A percentile compares a stretch with the other conserved stretches of the same genome.
Evolutionary conservation across 2,888 invertebrate genomes (phyloP).

Genomic region (Orchesella flavescens): DNA sequence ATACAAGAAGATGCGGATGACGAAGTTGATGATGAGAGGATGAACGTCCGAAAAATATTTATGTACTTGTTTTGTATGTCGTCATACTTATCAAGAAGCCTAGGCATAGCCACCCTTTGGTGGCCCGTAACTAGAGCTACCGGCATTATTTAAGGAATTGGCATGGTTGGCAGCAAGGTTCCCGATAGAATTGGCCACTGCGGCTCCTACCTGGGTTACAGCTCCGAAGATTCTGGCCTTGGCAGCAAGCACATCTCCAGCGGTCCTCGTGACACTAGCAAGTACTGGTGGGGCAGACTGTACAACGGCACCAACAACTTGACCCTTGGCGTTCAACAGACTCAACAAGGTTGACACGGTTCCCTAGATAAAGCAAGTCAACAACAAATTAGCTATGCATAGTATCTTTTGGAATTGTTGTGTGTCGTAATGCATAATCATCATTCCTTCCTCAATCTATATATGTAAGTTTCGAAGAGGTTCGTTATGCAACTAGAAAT

Average conservation of each 20-base stretch:
- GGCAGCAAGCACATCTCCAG: conserved; percentile 72
- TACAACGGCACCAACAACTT: conserved; percentile 72
- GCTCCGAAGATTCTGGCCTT: conserved; percentile 72
- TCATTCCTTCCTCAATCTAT: neutral
- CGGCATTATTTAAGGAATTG: conserved; percentile 64
- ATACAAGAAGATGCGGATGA: conserved; percentile 45
- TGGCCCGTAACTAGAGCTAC: conserved; percentile 61
- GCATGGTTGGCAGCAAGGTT: conserved; percentile 71
- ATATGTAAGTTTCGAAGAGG: neutral
- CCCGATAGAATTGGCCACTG: conserved; percentile 72
- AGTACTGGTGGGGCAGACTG: conserved; percentile 72
- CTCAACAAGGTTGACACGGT: conserved; percentile 72
- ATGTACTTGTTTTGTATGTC: conserved; percentile 20
- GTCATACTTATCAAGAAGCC: conserved; percentile 31
- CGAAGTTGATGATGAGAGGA: conserved; percentile 37
- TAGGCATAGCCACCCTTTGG: conserved; percentile 66
- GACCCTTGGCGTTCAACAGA: conserved; percentile 72
- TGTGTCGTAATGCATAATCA: neutral
- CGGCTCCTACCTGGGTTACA: conserved; percentile 72
- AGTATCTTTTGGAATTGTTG: neutral
- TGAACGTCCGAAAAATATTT: conserved; percentile 45
- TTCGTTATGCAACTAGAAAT: too few species aligned
- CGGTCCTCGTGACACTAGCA: conserved; percentile 72
- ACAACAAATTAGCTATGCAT: neutral
- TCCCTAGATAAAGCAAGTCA: conserved; percentile 62